Conservation (phyloP, 2,797 vertebrate species). For the Anguilla megastoma region DNA sequence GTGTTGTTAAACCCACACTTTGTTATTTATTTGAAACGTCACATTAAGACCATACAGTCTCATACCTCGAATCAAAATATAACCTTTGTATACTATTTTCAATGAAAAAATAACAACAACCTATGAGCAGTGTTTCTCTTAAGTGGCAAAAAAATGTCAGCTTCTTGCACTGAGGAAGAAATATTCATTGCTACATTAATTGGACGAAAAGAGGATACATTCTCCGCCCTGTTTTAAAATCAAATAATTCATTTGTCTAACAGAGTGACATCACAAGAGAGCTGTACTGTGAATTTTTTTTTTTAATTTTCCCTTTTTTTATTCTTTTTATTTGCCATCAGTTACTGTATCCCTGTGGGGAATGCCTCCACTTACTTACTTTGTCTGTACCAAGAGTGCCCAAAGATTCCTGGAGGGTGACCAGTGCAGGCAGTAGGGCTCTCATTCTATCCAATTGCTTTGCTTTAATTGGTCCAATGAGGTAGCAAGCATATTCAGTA, state of each 20-base stretch:
- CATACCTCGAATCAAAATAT: not conserved
- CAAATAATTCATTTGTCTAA: not conserved
- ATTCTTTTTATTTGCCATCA: not conserved
- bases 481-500: not conserved
- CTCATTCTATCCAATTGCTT: not conserved
- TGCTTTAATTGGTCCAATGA: not conserved
- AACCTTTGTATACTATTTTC: not conserved
- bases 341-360: not conserved
- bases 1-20: slow-evolving; percentile 23
- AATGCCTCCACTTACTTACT: not conserved
- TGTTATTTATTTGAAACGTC: slow-evolving; percentile 29
- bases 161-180: not conserved
- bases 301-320: not conserved
- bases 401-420: not conserved
- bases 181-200: not conserved
- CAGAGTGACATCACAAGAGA: not conserved
- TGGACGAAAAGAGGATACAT: not conserved
- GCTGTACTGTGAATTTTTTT: not conserved
- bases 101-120: not conserved
- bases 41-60: slow-evolving; percentile 25
- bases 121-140: not conserved
- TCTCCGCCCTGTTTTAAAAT: not conserved
- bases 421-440: not conserved
- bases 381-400: not conserved
- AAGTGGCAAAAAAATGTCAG: not conserved